Conservation (phyloP, 1,140 invertebrate genomes). For the Calosoma granatense region DNA sequence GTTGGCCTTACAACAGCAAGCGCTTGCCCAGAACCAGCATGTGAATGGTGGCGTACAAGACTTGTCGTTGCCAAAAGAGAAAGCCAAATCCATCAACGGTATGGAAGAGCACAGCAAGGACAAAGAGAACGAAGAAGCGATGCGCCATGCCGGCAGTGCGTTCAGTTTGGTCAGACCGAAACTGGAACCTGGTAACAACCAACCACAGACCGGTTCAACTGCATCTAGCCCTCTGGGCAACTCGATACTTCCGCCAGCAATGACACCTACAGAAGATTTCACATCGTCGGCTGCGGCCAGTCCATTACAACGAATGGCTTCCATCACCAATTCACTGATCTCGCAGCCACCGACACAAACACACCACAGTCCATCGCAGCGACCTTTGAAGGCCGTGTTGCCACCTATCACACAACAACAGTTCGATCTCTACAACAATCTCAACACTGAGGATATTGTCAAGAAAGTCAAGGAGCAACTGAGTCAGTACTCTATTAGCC, state of each 20-base stretch:
- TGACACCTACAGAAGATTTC: constrained; percentile 67
- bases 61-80: constrained; percentile 71
- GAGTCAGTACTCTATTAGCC: constrained; percentile 97
- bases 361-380: constrained; percentile 66
- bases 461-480: constrained; percentile 95
- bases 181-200: constrained; percentile 54
- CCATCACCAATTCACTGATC: constrained; percentile 92
- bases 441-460: constrained; percentile 98
- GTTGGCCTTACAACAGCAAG: constrained; percentile 63
- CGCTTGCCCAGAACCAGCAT: constrained; percentile 44
- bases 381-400: constrained; percentile 89
- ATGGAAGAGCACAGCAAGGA: constrained; percentile 36
- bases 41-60: constrained; percentile 69
- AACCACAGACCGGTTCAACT: constrained; percentile 50
- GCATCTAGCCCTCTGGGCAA: constrained; percentile 71
- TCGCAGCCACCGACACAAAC: constrained; percentile 79
- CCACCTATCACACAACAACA: constrained; percentile 98
- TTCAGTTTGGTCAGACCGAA: constrained; percentile 76
- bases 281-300: constrained; percentile 69
- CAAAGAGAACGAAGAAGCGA: constrained; percentile 51
- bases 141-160: constrained; percentile 71
- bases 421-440: constrained; percentile 95
- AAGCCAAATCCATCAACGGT: constrained; percentile 59
- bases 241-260: constrained; percentile 68
- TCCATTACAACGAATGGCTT: constrained; percentile 93